phyloP scores from a whole-genome alignment of 2,888 invertebrate genomes.

The Agonopterix alstromeriana region DNA sequence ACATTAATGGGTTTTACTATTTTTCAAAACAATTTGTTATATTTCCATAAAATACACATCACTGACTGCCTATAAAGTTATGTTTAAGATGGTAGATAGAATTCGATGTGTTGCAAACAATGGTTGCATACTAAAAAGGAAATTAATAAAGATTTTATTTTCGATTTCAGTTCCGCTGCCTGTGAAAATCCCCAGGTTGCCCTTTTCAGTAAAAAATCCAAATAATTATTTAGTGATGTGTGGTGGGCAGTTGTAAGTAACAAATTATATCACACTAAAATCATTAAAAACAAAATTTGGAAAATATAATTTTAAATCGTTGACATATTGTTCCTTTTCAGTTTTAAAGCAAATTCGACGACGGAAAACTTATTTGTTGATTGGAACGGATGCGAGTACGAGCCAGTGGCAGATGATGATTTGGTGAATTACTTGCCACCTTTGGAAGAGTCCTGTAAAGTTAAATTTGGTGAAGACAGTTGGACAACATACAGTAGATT shows the following conservation, averaged over 20 bases:
- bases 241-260: conserved; percentile 45
- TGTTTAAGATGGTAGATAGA: no score
- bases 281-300: background rate
- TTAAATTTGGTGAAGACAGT: conserved; percentile 27
- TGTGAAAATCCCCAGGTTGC: conserved; percentile 27
- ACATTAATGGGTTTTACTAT: no score
- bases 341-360: conserved; percentile 33
- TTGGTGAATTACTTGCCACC: conserved; percentile 69
- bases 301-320: background rate
- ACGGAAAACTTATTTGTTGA: conserved; percentile 50
- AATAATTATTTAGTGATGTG: conserved; percentile 30
- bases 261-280: background rate
- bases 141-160: no score
- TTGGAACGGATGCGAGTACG: conserved; percentile 40
- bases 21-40: no score
- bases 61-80: no score
- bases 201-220: conserved; percentile 30
- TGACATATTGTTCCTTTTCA: conserved; percentile 25
- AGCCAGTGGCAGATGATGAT: conserved; percentile 45
- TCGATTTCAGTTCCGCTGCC: conserved; percentile 17
- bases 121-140: no score
- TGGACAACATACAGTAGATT: conserved; percentile 30
- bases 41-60: no score
- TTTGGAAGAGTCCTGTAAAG: conserved; percentile 71
- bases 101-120: no score